Evolutionary conservation across 30 jellyfish, hydroid and myxozoan species (phyloP), one percentile per base, ranked within the genome.

Genomic region (Aurelia aurita): DNA sequence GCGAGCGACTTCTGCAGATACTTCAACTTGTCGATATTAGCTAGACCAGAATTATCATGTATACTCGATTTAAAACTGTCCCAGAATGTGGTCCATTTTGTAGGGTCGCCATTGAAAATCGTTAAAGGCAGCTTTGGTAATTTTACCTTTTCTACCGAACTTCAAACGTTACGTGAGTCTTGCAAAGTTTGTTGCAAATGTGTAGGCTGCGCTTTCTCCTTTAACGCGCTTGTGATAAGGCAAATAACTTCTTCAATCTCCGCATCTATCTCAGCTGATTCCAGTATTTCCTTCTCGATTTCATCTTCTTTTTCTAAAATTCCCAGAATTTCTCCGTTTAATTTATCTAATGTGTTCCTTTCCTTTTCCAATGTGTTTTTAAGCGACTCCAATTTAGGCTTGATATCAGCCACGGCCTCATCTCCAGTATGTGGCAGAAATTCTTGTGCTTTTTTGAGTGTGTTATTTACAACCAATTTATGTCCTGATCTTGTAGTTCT

Each of bases 101-200:
- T 72, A 3, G 72, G 46, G 51, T 72, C 85, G 45, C 85, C 85
- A 29, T 72, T 72, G 54, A 72, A 72, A 7, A 60, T 15, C 32
- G 46, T 66, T 26, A 81, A 51, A 13, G 74, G 12, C 15, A 81
- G 31, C 45, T 81, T 81, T n/a, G 66, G 89, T 59, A 77, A 66
- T 32, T 61, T 58, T 7, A 72, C 84, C 14, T 35, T 72, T 15
- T n/a, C 60, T n/a, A n/a, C n/a, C n/a, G n/a, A n/a, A n/a, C n/a
- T n/a, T n/a, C n/a, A n/a, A n/a, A n/a, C n/a, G n/a, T n/a, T n/a
- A n/a, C n/a, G n/a, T n/a, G n/a, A n/a, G n/a, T n/a, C n/a, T n/a
- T n/a, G n/a, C n/a, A n/a, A n/a, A n/a, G n/a, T n/a, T n/a, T n/a
- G n/a, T n/a, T n/a, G n/a, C n/a, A n/a, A n/a, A n/a, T n/a, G n/a